Conservation (phyloP, 2,797 vertebrate genomes). For the Eulemur rubriventer region DNA sequence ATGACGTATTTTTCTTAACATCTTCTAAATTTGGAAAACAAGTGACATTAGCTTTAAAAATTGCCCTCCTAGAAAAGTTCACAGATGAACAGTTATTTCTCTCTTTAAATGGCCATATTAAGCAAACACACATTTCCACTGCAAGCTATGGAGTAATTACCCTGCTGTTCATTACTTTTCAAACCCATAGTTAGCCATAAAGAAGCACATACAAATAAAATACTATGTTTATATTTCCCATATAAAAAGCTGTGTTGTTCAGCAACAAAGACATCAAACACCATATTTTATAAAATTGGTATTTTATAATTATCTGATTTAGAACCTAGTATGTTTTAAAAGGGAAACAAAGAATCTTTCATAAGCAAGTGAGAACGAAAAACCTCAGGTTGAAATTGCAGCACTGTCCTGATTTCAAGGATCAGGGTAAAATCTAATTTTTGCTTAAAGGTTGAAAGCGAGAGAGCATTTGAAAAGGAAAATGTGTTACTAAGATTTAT, state of each 20-base stretch:
- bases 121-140: conserved; percentile 18
- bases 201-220: conserved; percentile 58
- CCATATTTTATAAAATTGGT: conserved; percentile 54
- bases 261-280: conserved; percentile 52
- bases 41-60: neutral
- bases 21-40: conserved; percentile 14
- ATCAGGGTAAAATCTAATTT: conserved; percentile 2
- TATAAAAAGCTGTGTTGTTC: conserved; percentile 48
- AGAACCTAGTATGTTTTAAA: neutral
- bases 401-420: neutral
- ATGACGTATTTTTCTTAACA: neutral
- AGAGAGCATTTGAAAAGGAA: neutral
- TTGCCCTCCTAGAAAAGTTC: neutral
- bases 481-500: neutral
- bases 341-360: neutral
- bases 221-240: conserved; percentile 37
- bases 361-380: neutral
- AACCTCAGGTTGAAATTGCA: neutral
- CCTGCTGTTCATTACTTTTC: conserved; percentile 48
- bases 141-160: conserved; percentile 23
- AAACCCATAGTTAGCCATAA: conserved; percentile 68
- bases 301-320: conserved; percentile 66
- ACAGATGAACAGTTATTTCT: conserved; percentile 45
- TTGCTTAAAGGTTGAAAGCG: neutral
- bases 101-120: conserved; percentile 36